Percentiles rank a stretch among this genome's conserved stretches.
Evolutionary conservation across 2,113 vertebrate species (phyloP).

Genomic region (Axis porcinus): DNA sequence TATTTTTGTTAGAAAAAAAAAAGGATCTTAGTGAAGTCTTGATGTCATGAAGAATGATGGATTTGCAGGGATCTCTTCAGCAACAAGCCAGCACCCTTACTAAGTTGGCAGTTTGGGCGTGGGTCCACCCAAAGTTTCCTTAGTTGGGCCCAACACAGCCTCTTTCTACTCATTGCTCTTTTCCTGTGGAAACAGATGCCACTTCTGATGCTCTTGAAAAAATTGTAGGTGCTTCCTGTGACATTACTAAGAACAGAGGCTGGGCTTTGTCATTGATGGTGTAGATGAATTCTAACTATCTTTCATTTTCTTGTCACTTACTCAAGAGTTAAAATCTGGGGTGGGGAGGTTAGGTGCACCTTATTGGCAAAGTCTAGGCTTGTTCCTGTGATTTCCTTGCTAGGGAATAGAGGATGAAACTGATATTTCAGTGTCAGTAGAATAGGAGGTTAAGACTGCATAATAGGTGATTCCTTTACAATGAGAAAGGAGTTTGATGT

Average conservation of each 20-base stretch:
- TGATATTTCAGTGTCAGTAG: neutral
- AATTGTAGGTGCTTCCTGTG: neutral
- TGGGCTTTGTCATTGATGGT: neutral
- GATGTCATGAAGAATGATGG: neutral
- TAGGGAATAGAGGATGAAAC: neutral
- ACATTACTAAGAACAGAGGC: neutral
- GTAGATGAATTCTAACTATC: neutral
- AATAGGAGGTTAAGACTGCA: neutral
- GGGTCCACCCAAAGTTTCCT: neutral
- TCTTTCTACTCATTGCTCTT: neutral
- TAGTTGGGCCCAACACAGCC: neutral
- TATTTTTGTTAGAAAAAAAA: neutral
- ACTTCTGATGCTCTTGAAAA: neutral
- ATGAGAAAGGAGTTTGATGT: neutral
- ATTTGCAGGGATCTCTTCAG: neutral
- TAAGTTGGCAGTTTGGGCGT: neutral
- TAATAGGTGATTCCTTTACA: neutral
- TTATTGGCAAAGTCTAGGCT: neutral
- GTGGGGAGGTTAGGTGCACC: neutral
- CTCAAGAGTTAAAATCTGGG: neutral
- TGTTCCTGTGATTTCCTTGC: neutral
- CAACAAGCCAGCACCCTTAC: neutral
- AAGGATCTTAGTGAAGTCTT: neutral
- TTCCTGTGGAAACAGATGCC: neutral
- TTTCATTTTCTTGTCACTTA: neutral